Base-by-base conservation (phyloP, 2,113 vertebrate genomes). In the Macaca nemestrina region DNA sequence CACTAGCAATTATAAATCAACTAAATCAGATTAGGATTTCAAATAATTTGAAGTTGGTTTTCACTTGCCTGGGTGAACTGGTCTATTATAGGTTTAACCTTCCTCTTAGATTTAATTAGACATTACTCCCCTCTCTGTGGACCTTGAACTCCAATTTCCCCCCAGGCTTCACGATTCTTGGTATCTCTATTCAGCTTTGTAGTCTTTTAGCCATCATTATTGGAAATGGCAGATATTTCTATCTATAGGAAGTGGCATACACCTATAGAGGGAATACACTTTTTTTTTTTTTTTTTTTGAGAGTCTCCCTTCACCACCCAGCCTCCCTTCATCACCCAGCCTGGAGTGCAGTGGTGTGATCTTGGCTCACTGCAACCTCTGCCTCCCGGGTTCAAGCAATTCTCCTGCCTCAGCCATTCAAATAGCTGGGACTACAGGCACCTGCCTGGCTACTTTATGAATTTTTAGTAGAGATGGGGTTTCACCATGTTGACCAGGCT, bases 31-130 rank as follows among this genome's bases (percentile, higher is more conserved):
- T 70, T 17, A 82, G 79, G 68, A 89, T 92, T 85, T 97, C 83
- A 96, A 96, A 72, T 94, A 61, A 83, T 38, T 82, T 92, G 27
- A 88, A 88, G 45, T 27, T 70, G 12, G 22, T 91, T 95, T 96
- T 85, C 57, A 85, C 61, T 35, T 73, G 32, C 18, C 43, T 90
- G 38, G 12, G 17, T 80, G 85, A 61, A 13, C 57, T 94, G 17
- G 10, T 70, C 72, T 93, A 86, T 78, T 93, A 83, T 5, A 94
- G 64, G 32, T 80, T 95, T 43, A 93, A 43, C 18, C n/a, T 90
- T 93, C 4, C 43, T 88, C 20, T 76, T 45, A 72, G 43, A 89
- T 57, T 81, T 94, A 72, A 73, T 75, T 48, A 85, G 50, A 7
- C 75, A 75, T 84, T 64, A 55, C 4, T 59, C 20, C 23, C 40